phyloP scores from a whole-genome alignment of 2,113 vertebrate genomes.

The Podocnemis expansa region DNA sequence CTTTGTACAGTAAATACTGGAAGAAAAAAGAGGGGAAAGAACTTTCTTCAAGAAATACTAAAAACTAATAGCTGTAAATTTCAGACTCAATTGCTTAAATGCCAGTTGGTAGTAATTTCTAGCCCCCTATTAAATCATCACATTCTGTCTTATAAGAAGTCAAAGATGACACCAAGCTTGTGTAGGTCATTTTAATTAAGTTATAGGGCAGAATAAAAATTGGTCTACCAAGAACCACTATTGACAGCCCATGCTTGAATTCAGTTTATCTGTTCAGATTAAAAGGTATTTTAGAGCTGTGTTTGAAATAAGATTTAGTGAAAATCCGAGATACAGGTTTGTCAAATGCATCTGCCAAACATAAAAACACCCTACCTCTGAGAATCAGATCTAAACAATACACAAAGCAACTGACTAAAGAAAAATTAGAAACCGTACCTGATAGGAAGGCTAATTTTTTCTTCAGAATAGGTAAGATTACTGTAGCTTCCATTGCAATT shows the following conservation, averaged over 20 bases:
- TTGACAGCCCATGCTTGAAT: neutral
- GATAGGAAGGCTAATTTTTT: constrained; percentile 98
- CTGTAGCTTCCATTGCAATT: constrained; percentile 90
- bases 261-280: neutral
- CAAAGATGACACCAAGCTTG: neutral
- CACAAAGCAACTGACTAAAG: neutral
- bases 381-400: neutral
- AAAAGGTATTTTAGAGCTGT: neutral
- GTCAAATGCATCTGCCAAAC: constrained; percentile 2
- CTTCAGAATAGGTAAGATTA: constrained; percentile 92
- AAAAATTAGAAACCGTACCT: constrained; percentile 79
- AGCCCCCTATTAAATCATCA: neutral
- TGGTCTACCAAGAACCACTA: neutral
- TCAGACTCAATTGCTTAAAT: constrained; percentile 16
- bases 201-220: constrained; percentile 6
- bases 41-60: neutral
- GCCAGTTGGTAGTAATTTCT: neutral
- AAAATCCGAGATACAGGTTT: neutral
- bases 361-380: neutral
- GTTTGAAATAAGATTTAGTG: neutral
- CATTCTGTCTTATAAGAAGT: neutral
- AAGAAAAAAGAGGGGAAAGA: neutral
- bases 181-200: constrained; percentile 19
- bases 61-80: neutral
- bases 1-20: neutral